These are phyloP conservation scores for Stegophylla sp. DNA, from an alignment of 2,888 invertebrate species.

Conservation along the genomic window DNA sequence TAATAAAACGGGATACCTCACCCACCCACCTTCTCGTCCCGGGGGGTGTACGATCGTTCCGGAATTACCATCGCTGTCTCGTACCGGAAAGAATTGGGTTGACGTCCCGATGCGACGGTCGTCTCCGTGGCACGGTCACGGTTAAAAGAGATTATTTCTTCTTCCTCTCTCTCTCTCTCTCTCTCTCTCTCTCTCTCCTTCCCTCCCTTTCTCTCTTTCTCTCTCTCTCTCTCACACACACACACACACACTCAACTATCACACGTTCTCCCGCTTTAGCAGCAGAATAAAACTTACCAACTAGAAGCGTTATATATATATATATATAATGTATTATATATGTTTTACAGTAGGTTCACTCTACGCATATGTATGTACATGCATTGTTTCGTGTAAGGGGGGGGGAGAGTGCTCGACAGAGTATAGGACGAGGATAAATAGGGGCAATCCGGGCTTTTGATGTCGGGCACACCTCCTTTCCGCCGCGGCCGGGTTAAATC, in stretches of 20 bases:
- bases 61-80: not conserved
- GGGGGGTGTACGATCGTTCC: too few relatives aligned
- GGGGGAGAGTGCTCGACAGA: too few relatives aligned
- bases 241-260: too few relatives aligned
- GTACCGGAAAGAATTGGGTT: not conserved
- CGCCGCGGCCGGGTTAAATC: constrained; percentile 2
- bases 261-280: not conserved
- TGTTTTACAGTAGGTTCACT: too few relatives aligned
- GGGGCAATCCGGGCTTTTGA: constrained; percentile 1
- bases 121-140: not conserved
- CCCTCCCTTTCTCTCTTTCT: too few relatives aligned
- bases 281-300: constrained; percentile 7
- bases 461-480: not conserved
- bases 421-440: constrained; percentile 22
- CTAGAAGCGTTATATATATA: constrained; percentile 9
- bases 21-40: too few relatives aligned
- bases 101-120: constrained; percentile 4
- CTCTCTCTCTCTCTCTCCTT: too few relatives aligned
- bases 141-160: constrained; percentile 20
- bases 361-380: too few relatives aligned
- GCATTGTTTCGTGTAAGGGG: too few relatives aligned
- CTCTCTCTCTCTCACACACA: too few relatives aligned
- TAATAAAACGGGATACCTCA: constrained; percentile 7
- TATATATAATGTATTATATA: too few relatives aligned
- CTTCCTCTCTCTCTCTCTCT: too few relatives aligned